Base-by-base conservation (phyloP, 2,113 vertebrate species). In the Thermophis baileyi region DNA sequence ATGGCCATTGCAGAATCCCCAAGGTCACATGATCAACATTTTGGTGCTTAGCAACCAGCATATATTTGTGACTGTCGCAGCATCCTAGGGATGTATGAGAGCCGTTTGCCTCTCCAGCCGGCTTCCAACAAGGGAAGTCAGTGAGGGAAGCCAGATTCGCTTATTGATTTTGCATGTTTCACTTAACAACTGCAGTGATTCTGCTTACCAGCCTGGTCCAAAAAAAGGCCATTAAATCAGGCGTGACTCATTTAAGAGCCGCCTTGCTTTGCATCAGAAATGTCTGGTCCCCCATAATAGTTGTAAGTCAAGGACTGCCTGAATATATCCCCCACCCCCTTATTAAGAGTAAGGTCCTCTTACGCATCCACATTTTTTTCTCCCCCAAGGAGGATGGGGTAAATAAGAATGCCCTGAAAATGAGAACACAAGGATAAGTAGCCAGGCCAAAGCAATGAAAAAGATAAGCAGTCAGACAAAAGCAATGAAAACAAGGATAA, bases 361-460 rank as follows among this genome's bases (percentile, higher is more conserved):
- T 35, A 35, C 6, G 1, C n/a, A 40, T 74, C 2, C n/a, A 40
- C 2, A 20, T 35, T 51, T 47, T 94, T 54, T 93, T 93, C 95
- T 95, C 30, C 10, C 91, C 94, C 92, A 96, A 99, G 99, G 99
- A 99, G 54, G 98, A 99, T 63, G 98, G 98, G 94, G 96, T 98
- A 93, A 99, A 99, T 60, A 99, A 98, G 95, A 98, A 98, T 74
- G 98, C 98, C 0, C 96, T 98, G 94, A 99, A 99, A 96, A 99
- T 99, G 97, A 99, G 97, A 99, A 99, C 8, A 47, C 47, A 47
- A 47, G 47, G 47, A 47, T 8, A 47, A 47, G 47, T 1, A 47
- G 47, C 47, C 57, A 60, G 4, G 57, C 98, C 98, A 0, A 7
- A 47, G 47, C 47, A 47, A 47, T 47, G 47, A 47, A 47, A 47